Evolutionary conservation across 2,888 invertebrate species (phyloP).

Genomic region (Ceraclea dissimilis): DNA sequence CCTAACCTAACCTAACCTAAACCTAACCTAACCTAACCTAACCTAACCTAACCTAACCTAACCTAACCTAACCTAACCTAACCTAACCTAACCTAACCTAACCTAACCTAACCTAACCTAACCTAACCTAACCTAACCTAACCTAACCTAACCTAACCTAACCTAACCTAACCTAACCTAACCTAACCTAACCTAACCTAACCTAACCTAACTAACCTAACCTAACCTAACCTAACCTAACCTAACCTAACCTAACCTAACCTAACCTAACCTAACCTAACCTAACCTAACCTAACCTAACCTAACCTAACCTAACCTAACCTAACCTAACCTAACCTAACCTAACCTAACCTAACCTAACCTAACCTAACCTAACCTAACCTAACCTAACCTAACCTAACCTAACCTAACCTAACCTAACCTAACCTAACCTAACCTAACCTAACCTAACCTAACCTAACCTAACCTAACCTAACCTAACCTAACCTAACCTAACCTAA

Average conservation of each 20-base stretch:
- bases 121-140: conserved; percentile 24
- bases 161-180: conserved; percentile 24
- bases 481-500: conserved; percentile 12
- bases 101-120: conserved; percentile 24
- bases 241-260: conserved; percentile 23
- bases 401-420: conserved; percentile 20
- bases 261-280: conserved; percentile 16
- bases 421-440: conserved; percentile 16
- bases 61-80: conserved; percentile 23
- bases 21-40: conserved; percentile 23
- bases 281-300: conserved; percentile 7
- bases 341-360: conserved; percentile 8
- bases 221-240: conserved; percentile 16
- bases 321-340: conserved; percentile 15
- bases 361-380: conserved; percentile 15
- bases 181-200: conserved; percentile 24
- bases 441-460: not conserved
- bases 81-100: conserved; percentile 22
- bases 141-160: conserved; percentile 23
- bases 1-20: conserved; percentile 22
- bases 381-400: conserved; percentile 15
- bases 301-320: conserved; percentile 9
- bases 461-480: conserved; percentile 2
- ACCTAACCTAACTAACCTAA: conserved; percentile 19
- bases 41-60: conserved; percentile 25